phyloP scores from a whole-genome alignment of 1,140 invertebrate species.

The Sipha flava region DNA sequence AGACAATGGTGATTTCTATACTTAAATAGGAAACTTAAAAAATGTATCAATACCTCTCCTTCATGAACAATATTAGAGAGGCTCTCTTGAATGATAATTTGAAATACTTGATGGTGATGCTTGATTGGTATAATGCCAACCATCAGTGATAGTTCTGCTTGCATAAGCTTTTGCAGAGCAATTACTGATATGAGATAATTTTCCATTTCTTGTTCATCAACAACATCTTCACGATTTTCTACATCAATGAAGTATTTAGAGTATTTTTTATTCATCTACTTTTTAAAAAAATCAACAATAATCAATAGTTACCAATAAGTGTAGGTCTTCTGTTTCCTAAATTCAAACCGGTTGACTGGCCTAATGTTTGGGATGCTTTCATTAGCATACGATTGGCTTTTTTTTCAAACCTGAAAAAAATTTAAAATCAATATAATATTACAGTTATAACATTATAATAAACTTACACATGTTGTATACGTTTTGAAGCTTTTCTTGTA shows the following conservation, averaged over 20 bases:
- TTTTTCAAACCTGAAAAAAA: constrained; percentile 51
- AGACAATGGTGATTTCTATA: too few relatives aligned
- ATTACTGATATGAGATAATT: constrained; percentile 77
- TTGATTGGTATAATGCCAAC: constrained; percentile 72
- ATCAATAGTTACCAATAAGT: constrained; percentile 33
- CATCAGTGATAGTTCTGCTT: constrained; percentile 74
- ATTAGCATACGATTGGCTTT: constrained; percentile 78
- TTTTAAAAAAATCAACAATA: background rate
- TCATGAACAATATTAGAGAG: constrained; percentile 77
- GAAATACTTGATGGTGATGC: constrained; percentile 73
- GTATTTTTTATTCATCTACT: background rate
- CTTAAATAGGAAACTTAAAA: too few relatives aligned
- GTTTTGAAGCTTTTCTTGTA: constrained; percentile 49
- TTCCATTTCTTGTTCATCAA: constrained; percentile 77
- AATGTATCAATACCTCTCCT: constrained; percentile 56
- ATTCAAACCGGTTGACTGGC: constrained; percentile 61
- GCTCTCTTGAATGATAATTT: constrained; percentile 72
- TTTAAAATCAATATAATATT: background rate
- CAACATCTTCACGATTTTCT: constrained; percentile 52
- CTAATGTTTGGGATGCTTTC: constrained; percentile 71
- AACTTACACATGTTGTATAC: constrained; percentile 55
- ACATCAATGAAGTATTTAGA: constrained; percentile 40
- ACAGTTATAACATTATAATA: background rate
- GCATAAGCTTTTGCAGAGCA: constrained; percentile 78
- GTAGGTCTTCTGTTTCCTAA: constrained; percentile 48